Conservation (phyloP, 2,113 vertebrate species). For the Zosterops lateralis region DNA sequence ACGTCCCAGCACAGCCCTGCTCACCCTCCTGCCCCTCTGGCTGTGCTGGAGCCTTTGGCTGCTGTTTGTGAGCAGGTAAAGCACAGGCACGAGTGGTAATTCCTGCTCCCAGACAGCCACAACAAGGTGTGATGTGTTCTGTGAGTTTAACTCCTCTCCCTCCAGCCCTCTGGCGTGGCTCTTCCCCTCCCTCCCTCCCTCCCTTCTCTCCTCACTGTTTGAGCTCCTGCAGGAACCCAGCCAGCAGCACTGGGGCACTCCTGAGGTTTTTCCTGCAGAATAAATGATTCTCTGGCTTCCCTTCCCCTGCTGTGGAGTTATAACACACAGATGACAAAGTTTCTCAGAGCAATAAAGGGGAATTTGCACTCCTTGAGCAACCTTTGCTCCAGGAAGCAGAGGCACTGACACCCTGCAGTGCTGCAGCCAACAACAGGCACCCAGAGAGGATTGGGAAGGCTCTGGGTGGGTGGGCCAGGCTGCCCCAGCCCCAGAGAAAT, state of each 20-base stretch:
- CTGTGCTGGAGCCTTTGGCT: background rate
- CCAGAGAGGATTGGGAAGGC: fast-evolving
- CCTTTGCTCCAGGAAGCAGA: background rate
- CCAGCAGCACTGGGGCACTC: background rate
- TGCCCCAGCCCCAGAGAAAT: background rate
- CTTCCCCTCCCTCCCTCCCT: background rate
- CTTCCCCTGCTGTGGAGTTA: background rate
- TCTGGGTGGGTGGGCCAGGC: background rate
- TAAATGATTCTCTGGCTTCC: background rate
- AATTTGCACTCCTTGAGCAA: background rate
- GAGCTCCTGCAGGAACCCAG: background rate
- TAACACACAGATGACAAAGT: background rate
- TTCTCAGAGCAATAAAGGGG: background rate
- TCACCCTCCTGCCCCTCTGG: fast-evolving
- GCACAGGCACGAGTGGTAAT: background rate
- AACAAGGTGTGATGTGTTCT: fast-evolving
- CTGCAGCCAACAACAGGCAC: background rate
- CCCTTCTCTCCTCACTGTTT: background rate
- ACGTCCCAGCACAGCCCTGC: background rate
- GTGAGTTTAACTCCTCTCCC: background rate
- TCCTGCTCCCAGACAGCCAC: background rate
- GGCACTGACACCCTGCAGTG: background rate
- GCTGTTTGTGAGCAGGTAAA: background rate
- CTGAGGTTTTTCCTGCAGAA: background rate
- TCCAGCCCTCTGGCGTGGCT: background rate